phyloP scores from a whole-genome alignment of 2,113 vertebrate genomes.

The Pica pica region DNA sequence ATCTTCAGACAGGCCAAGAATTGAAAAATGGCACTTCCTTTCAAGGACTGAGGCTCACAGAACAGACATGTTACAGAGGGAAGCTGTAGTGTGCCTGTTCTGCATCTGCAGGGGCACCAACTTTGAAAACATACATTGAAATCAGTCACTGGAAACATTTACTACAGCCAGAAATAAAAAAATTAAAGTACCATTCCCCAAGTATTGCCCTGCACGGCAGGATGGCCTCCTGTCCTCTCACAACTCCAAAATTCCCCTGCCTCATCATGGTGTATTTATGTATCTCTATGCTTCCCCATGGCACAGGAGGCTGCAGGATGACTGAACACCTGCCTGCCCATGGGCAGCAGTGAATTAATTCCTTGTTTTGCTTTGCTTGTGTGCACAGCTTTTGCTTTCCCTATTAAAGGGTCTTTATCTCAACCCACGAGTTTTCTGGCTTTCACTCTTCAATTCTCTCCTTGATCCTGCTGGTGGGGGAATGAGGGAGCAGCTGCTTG shows the following conservation, averaged over 20 bases:
- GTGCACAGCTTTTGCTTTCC: background rate
- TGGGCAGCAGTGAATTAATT: background rate
- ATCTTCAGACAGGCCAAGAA: background rate
- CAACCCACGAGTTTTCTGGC: background rate
- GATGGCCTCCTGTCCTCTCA: background rate
- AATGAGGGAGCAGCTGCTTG: background rate
- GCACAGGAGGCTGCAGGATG: background rate
- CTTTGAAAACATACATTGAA: background rate
- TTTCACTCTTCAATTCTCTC: background rate
- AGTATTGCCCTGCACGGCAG: background rate
- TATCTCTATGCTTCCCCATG: background rate
- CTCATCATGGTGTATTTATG: background rate
- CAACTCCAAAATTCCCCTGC: background rate
- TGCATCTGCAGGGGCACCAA: fast-evolving
- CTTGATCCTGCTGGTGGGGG: background rate
- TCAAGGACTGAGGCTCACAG: background rate
- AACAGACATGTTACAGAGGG: background rate
- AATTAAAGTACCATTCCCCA: background rate
- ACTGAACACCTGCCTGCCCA: background rate
- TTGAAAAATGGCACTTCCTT: background rate
- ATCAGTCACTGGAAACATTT: background rate
- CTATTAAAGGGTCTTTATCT: background rate
- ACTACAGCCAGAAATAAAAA: background rate
- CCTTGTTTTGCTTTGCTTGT: background rate
- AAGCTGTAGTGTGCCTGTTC: background rate